A percentile compares a stretch with the other conserved stretches of the same genome.
phyloP scores from a whole-genome alignment of 2,797 vertebrate species.

The Phrynocephalus vlangalii region DNA sequence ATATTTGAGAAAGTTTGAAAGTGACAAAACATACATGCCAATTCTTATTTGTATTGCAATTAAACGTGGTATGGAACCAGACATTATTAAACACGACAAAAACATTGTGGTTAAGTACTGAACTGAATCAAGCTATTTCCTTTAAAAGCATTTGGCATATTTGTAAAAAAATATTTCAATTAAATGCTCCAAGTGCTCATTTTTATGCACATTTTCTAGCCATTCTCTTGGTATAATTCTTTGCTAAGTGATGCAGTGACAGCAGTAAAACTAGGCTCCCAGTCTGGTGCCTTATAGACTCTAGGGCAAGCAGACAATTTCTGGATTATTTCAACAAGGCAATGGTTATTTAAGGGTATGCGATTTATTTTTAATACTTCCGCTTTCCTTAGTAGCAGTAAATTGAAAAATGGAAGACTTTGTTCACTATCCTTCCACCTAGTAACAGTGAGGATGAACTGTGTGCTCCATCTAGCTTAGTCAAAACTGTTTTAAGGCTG shows the following conservation, averaged over 20 bases:
- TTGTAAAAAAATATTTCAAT: slow-evolving; percentile 47
- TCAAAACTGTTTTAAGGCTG: not conserved
- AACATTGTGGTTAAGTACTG: slow-evolving; percentile 52
- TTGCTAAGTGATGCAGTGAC: slow-evolving; percentile 1
- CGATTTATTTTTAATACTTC: not conserved
- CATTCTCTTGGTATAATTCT: slow-evolving; percentile 41
- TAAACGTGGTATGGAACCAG: slow-evolving; percentile 52
- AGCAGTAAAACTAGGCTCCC: not conserved
- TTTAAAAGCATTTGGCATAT: slow-evolving; percentile 59
- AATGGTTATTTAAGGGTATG: not conserved
- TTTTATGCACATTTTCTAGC: slow-evolving; percentile 54
- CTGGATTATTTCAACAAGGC: not conserved
- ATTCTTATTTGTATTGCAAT: slow-evolving; percentile 47
- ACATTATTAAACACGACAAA: slow-evolving; percentile 62
- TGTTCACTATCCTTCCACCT: not conserved
- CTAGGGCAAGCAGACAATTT: not conserved
- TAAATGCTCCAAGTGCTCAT: slow-evolving; percentile 60
- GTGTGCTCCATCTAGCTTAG: not conserved
- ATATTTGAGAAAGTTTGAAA: slow-evolving; percentile 55
- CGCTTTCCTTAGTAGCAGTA: not conserved
- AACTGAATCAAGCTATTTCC: slow-evolving; percentile 57
- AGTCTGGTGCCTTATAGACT: not conserved
- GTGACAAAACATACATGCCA: slow-evolving; percentile 61
- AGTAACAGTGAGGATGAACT: not conserved
- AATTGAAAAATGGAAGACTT: not conserved